A percentile compares a stretch with the other conserved stretches of the same genome.
Evolutionary conservation across 2,797 vertebrate species (phyloP).

Genomic region (Myiotriccus ornatus): DNA sequence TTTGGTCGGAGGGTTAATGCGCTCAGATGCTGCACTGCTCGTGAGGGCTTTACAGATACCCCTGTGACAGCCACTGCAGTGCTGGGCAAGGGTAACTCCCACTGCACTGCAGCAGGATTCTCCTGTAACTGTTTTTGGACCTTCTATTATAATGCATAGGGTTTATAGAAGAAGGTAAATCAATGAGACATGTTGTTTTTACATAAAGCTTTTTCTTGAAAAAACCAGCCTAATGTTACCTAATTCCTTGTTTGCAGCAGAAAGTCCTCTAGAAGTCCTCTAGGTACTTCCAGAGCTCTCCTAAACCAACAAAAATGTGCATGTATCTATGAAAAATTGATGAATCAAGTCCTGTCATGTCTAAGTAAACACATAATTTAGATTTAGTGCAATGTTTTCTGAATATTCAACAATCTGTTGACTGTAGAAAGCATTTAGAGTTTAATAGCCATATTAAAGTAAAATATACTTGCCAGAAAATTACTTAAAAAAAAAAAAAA

Average conservation of each 20-base stretch:
- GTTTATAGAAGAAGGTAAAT: not conserved
- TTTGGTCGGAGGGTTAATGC: not conserved
- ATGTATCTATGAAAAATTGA: not conserved
- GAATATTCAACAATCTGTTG: not conserved
- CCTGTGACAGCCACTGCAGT: not conserved
- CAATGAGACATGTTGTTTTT: not conserved
- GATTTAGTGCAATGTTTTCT: not conserved
- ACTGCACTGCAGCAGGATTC: not conserved
- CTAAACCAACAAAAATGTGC: not conserved
- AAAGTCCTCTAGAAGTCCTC: not conserved
- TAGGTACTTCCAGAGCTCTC: not conserved
- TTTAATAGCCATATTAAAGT: not conserved
- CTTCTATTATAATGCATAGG: not conserved
- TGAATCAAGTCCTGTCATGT: not conserved
- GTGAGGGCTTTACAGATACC: not conserved
- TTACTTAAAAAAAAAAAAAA: not conserved
- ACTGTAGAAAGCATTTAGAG: not conserved
- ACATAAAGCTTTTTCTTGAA: not conserved
- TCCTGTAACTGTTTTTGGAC: not conserved
- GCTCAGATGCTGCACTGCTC: not conserved
- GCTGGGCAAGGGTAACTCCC: not conserved
- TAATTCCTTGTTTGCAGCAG: not conserved
- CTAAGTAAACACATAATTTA: constrained; percentile 5
- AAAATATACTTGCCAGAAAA: constrained; percentile 9
- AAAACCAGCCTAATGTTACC: not conserved